Evolutionary conservation across 1,140 invertebrate genomes (phyloP).

Genomic region (Brachionus plicatilis): DNA sequence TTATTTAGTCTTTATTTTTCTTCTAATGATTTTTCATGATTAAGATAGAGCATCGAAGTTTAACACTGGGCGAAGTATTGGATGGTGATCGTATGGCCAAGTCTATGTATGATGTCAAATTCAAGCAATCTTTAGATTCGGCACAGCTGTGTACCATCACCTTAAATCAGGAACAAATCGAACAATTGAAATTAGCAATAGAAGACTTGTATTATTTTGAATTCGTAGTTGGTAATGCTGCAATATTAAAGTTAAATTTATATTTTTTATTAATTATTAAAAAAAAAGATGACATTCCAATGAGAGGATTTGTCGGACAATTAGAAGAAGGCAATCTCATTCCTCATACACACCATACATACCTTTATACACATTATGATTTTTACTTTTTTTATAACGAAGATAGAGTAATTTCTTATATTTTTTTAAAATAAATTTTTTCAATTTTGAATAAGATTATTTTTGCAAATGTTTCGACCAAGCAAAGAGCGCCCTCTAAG

Average conservation of each 20-base stretch:
- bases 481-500: constrained; percentile 53
- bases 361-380: constrained; percentile 58
- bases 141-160: constrained; percentile 56
- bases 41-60: constrained; percentile 59
- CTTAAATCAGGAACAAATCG: constrained; percentile 53
- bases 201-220: constrained; percentile 62
- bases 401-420: constrained; percentile 50
- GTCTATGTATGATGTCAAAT: constrained; percentile 58
- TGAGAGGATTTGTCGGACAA: constrained; percentile 59
- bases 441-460: constrained; percentile 52
- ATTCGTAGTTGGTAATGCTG: constrained; percentile 57
- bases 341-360: constrained; percentile 59
- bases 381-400: constrained; percentile 59
- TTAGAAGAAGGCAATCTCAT: constrained; percentile 59
- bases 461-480: constrained; percentile 57
- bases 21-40: not conserved
- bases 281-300: constrained; percentile 57
- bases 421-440: not conserved
- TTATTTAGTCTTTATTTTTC: not conserved
- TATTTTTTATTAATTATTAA: not conserved
- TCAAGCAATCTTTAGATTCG: constrained; percentile 51
- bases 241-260: no score
- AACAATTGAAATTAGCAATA: constrained; percentile 56
- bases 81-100: constrained; percentile 61
- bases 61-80: constrained; percentile 59